Evolutionary conservation across 2,888 invertebrate species (phyloP).

Genomic region (Baronia brevicornis): DNA sequence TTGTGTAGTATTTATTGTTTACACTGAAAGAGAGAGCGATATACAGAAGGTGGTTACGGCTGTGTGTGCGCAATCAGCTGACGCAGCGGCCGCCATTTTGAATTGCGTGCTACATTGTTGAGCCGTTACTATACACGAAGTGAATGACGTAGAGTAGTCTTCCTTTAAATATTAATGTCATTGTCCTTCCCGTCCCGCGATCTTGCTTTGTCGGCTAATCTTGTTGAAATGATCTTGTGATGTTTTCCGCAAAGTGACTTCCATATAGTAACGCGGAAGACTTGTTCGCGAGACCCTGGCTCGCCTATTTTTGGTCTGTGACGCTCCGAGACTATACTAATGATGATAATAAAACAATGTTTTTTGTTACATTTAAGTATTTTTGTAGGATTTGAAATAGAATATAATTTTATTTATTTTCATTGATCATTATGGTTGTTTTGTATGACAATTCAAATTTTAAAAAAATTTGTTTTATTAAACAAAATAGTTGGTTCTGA

Average conservation of each 20-base stretch:
- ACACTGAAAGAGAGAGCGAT: slow-evolving; percentile 57
- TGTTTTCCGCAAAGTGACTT: slow-evolving; percentile 27
- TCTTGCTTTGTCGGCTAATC: slow-evolving; percentile 34
- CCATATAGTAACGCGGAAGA: slow-evolving; percentile 56
- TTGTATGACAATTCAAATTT: no score
- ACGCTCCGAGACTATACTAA: slow-evolving; percentile 27
- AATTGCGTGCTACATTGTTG: slow-evolving; percentile 56
- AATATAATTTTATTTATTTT: no score
- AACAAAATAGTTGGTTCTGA: no score
- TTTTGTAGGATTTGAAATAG: no score
- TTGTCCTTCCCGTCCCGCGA: slow-evolving; percentile 47
- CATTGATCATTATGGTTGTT: no score
- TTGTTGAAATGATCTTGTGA: slow-evolving; percentile 29
- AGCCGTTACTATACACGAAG: slow-evolving; percentile 60
- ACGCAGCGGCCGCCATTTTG: slow-evolving; percentile 68
- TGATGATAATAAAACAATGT: slow-evolving; percentile 1
- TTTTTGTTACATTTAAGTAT: no score
- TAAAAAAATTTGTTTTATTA: no score
- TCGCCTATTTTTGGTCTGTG: slow-evolving; percentile 61
- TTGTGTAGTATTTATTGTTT: slow-evolving; percentile 41
- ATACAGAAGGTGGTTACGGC: slow-evolving; percentile 42
- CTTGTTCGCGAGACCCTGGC: slow-evolving; percentile 51
- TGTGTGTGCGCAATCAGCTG: slow-evolving; percentile 70
- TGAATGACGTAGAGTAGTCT: slow-evolving; percentile 65
- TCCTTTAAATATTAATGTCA: slow-evolving; percentile 60